Evolutionary conservation across 2,113 vertebrate species (phyloP).

Genomic region (Aleadryas rufinucha): DNA sequence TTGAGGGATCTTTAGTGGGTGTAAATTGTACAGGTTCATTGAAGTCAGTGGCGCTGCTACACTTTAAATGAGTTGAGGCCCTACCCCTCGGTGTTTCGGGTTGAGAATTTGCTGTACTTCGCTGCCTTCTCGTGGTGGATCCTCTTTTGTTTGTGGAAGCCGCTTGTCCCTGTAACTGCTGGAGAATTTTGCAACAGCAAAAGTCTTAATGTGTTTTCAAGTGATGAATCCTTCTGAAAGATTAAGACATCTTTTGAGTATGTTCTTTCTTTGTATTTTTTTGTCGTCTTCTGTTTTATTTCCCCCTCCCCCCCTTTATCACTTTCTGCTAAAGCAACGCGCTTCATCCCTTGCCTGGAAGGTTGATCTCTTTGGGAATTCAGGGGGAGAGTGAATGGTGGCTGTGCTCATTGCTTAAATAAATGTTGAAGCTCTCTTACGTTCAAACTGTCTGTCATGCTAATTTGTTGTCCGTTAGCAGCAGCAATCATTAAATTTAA

Average conservation of each 20-base stretch:
- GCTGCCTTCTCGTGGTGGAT: neutral
- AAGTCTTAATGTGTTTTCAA: neutral
- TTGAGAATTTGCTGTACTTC: neutral
- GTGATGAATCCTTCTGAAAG: neutral
- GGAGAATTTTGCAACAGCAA: neutral
- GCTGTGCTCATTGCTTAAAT: conserved; percentile 72
- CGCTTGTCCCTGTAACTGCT: neutral
- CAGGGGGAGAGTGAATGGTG: conserved; percentile 38
- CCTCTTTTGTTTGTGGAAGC: neutral
- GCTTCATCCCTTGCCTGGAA: conserved; percentile 62
- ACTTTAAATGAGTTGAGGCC: neutral
- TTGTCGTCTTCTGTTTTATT: conserved; percentile 45
- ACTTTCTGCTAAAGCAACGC: conserved; percentile 66
- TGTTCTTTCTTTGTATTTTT: conserved; percentile 59
- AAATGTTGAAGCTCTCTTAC: conserved; percentile 66
- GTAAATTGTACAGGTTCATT: neutral
- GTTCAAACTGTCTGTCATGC: conserved; percentile 72
- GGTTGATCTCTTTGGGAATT: conserved; percentile 35
- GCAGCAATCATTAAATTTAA: conserved; percentile 35
- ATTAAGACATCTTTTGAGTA: neutral
- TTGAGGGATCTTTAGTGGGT: neutral
- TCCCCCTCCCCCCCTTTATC: conserved; percentile 34
- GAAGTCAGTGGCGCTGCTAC: neutral
- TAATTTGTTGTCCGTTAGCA: conserved; percentile 60
- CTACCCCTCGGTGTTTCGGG: neutral